A percentile compares a stretch with the other conserved stretches of the same genome.
These are phyloP conservation scores for Cyclopterus lumpus DNA, from an alignment of 2,797 vertebrate species.

Conservation along the genomic window DNA sequence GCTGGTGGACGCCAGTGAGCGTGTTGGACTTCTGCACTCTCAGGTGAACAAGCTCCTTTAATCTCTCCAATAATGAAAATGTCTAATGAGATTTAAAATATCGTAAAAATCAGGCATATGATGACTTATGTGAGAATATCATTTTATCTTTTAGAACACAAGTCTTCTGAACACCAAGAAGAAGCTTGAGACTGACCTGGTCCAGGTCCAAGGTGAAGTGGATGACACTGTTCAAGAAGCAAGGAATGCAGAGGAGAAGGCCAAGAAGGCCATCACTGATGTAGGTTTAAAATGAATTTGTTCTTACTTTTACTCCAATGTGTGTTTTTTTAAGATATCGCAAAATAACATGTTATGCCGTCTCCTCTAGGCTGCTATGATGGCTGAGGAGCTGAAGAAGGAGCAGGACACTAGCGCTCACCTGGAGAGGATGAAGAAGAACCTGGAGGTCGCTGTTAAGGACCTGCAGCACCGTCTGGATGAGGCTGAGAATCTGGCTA, in stretches of 20 bases:
- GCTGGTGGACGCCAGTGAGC: constrained; percentile 85
- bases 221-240: constrained; percentile 89
- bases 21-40: constrained; percentile 85
- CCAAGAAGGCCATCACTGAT: constrained; percentile 92
- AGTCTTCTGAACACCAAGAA: constrained; percentile 84
- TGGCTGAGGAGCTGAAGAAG: constrained; percentile 94
- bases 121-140: neutral
- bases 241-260: constrained; percentile 92
- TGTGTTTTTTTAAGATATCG: neutral
- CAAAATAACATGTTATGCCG: neutral
- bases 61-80: neutral
- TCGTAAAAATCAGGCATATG: neutral
- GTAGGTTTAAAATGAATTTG: constrained; percentile 65
- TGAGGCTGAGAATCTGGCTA: constrained; percentile 91
- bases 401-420: constrained; percentile 93
- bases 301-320: fast-evolving
- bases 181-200: constrained; percentile 88
- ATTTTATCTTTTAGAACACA: constrained; percentile 81
- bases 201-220: constrained; percentile 87
- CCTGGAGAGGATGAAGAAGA: constrained; percentile 92
- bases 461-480: constrained; percentile 91
- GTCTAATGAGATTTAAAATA: neutral
- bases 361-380: constrained; percentile 86
- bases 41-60: constrained; percentile 54
- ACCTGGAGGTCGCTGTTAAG: constrained; percentile 89